phyloP scores from a whole-genome alignment of 2,888 invertebrate species.

The Itoplectis maculator region DNA sequence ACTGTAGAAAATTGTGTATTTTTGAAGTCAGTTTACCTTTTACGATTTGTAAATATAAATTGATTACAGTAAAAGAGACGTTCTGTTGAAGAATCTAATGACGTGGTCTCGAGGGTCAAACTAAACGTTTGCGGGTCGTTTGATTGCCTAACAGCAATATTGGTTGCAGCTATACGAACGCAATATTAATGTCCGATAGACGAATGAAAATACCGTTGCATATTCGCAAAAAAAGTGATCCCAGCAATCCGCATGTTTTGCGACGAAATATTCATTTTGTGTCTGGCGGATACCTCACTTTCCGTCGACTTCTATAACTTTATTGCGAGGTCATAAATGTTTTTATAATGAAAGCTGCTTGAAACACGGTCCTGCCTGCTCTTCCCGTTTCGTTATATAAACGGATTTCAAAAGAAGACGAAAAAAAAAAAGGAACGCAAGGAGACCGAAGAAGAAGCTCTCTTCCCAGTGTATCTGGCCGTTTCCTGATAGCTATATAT shows the following conservation, averaged over 20 bases:
- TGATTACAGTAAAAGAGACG: no score
- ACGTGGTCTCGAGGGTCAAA: no score
- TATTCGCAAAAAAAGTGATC: no score
- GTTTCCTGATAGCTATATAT: conserved; percentile 29
- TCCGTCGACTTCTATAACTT: background rate
- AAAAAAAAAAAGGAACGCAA: background rate
- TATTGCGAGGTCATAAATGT: conserved; percentile 10
- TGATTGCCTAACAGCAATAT: no score
- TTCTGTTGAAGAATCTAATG: no score
- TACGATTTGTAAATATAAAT: no score
- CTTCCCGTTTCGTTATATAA: background rate
- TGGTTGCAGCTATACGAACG: no score
- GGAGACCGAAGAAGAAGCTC: background rate
- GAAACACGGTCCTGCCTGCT: background rate
- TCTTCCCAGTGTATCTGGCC: conserved; percentile 28
- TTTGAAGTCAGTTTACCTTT: no score
- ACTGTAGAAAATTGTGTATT: no score
- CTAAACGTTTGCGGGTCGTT: no score
- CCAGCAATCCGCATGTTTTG: background rate
- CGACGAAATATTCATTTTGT: background rate
- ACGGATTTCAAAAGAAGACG: background rate
- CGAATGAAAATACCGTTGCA: no score
- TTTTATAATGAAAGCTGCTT: background rate
- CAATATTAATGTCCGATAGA: no score
- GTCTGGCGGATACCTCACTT: background rate